Percentiles rank a stretch among this genome's conserved stretches.
These are phyloP conservation scores for Enteromius thamalakanensis DNA, from an alignment of 2,797 vertebrate genomes.

Conservation along the genomic window DNA sequence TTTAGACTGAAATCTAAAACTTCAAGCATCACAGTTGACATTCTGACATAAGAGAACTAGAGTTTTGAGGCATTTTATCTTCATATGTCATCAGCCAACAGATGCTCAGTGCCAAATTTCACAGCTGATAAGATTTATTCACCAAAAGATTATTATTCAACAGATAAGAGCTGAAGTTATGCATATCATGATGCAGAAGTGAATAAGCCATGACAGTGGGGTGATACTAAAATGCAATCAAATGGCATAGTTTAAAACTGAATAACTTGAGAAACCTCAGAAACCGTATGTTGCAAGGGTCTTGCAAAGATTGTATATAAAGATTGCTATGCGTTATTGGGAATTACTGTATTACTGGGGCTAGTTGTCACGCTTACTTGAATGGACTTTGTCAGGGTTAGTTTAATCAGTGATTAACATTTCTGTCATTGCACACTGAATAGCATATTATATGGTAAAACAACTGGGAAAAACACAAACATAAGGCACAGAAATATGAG, in stretches of 20 bases:
- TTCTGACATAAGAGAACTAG: constrained; percentile 18
- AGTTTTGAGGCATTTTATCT: constrained; percentile 44
- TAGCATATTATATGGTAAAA: background rate
- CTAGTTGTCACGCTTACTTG: background rate
- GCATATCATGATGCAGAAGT: constrained; percentile 22
- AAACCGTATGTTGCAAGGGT: background rate
- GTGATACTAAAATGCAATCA: constrained; percentile 8
- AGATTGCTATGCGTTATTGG: background rate
- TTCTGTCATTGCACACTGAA: background rate
- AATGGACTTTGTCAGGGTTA: background rate
- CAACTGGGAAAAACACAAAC: background rate
- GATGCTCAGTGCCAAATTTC: constrained; percentile 32
- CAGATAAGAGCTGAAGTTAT: constrained; percentile 33
- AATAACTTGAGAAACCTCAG: background rate
- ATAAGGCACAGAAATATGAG: background rate
- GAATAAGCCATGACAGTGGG: constrained; percentile 8
- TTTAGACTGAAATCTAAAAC: constrained; percentile 26
- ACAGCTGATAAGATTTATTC: constrained; percentile 46
- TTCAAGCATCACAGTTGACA: constrained; percentile 27
- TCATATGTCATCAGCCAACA: constrained; percentile 41
- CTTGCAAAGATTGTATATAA: background rate
- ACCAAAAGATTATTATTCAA: constrained; percentile 45
- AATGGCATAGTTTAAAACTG: constrained; percentile 2
- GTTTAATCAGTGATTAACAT: background rate
- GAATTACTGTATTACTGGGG: background rate